Conservation (phyloP, 30 jellyfish, hydroid and myxozoan genomes). For the Aurelia coerulea region DNA sequence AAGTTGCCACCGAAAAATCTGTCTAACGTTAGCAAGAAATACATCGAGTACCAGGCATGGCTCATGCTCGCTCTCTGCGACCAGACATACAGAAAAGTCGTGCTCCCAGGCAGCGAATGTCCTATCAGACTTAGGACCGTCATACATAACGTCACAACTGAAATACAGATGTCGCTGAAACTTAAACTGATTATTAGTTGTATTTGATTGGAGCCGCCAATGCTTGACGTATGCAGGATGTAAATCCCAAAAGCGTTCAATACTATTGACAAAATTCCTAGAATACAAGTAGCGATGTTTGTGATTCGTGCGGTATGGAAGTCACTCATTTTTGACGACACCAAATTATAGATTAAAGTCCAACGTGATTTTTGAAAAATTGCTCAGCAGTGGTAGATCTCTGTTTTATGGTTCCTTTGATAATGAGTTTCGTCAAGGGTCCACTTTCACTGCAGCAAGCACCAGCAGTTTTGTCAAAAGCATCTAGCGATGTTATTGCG, state of each 20-base stretch:
- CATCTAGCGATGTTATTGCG: too few species aligned
- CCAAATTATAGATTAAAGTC: too few species aligned
- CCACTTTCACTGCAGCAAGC: too few species aligned
- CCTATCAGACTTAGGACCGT: neutral
- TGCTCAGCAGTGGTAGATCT: too few species aligned
- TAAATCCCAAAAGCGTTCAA: neutral
- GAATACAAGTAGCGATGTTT: too few species aligned
- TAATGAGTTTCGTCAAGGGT: too few species aligned
- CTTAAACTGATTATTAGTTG: neutral
- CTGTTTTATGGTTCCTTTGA: too few species aligned
- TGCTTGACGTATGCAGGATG: neutral
- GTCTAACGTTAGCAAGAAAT: neutral
- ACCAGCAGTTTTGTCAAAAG: too few species aligned
- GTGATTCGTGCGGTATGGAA: too few species aligned
- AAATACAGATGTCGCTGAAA: neutral
- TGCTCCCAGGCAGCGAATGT: neutral
- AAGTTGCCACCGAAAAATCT: neutral
- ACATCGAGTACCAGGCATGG: slow-evolving; percentile 3
- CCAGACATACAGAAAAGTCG: neutral
- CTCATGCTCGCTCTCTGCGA: neutral
- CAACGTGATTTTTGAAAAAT: too few species aligned
- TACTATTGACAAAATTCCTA: neutral
- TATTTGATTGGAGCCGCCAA: neutral
- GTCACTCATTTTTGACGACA: too few species aligned
- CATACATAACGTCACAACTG: neutral